Conservation (phyloP, 2,888 invertebrate species). For the Hylaea fasciaria region DNA sequence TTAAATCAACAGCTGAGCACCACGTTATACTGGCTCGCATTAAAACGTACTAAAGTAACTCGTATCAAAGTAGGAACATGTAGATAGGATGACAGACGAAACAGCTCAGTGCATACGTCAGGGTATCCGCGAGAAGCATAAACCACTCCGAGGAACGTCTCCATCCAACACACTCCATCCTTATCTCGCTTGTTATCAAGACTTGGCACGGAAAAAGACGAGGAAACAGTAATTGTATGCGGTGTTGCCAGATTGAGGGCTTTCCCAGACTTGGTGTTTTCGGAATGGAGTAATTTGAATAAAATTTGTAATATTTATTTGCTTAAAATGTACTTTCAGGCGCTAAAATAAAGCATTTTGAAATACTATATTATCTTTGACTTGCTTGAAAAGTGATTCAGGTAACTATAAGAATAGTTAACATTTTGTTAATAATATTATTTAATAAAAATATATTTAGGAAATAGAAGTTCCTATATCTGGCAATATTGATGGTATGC, state of each 20-base stretch:
- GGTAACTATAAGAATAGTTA: too few species aligned
- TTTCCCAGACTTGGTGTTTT: slow-evolving; percentile 40
- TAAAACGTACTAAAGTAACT: slow-evolving; percentile 31
- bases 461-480: background rate
- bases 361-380: too few species aligned
- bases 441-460: too few species aligned
- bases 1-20: background rate
- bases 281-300: background rate
- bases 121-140: slow-evolving; percentile 49
- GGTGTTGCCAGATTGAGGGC: slow-evolving; percentile 32
- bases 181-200: slow-evolving; percentile 52
- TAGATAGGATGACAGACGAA: slow-evolving; percentile 39
- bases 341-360: too few species aligned
- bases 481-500: slow-evolving; percentile 34
- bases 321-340: background rate
- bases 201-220: slow-evolving; percentile 50
- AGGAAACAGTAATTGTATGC: slow-evolving; percentile 55
- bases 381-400: too few species aligned
- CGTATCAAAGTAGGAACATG: slow-evolving; percentile 20
- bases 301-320: background rate
- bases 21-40: background rate
- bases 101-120: slow-evolving; percentile 43
- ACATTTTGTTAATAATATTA: too few species aligned
- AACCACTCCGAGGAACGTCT: slow-evolving; percentile 59
- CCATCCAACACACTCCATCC: slow-evolving; percentile 54